Percentiles rank a stretch among this genome's conserved stretches.
Evolutionary conservation across 30 jellyfish, hydroid and myxozoan species (phyloP).

Genomic region (Hydractinia echinata): DNA sequence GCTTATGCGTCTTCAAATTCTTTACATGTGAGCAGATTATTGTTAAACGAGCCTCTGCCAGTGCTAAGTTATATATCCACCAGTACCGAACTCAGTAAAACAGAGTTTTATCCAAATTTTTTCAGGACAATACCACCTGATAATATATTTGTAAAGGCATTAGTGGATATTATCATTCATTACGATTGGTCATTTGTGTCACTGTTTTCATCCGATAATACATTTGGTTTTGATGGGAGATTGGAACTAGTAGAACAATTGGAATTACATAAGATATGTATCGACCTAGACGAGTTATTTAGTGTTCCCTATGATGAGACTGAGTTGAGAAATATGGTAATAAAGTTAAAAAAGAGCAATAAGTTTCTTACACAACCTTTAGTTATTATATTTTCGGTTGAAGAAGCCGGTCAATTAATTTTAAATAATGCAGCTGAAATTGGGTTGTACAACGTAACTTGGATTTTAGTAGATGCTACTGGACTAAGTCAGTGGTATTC

Average conservation of each 20-base stretch:
- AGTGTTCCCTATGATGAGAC: conserved; percentile 4
- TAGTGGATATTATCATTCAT: neutral
- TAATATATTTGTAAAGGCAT: neutral
- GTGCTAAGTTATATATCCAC: conserved; percentile 13
- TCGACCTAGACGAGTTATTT: conserved; percentile 14
- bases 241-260: neutral
- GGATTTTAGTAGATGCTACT: conserved; percentile 16
- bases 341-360: neutral
- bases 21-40: neutral
- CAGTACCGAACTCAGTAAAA: conserved; percentile 6
- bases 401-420: neutral
- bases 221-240: conserved; percentile 17
- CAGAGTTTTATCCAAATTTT: conserved; percentile 11
- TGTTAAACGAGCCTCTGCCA: neutral
- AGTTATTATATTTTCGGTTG: conserved; percentile 2
- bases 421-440: neutral
- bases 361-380: neutral
- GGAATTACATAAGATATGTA: neutral
- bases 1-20: conserved; percentile 2
- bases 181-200: conserved; percentile 20
- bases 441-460: conserved; percentile 8
- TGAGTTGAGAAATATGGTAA: neutral
- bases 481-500: conserved; percentile 12
- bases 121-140: conserved; percentile 19
- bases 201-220: conserved; percentile 13